phyloP scores from a whole-genome alignment of 1,140 invertebrate species.

The Drosophila sp. region DNA sequence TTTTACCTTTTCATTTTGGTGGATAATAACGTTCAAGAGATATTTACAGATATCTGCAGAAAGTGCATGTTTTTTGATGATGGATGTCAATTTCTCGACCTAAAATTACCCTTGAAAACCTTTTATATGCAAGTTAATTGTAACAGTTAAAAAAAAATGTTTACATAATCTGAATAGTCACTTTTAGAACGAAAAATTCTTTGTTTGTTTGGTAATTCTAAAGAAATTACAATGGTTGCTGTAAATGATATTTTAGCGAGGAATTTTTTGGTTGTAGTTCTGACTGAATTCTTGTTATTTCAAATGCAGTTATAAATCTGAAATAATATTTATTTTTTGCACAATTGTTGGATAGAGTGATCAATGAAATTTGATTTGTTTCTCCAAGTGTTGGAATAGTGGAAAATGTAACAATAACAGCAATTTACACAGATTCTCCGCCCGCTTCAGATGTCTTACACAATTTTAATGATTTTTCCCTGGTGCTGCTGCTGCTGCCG shows the following conservation, averaged over 20 bases:
- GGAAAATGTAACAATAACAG: slow-evolving; percentile 64
- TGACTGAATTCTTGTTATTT: background rate
- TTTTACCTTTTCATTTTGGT: too few relatives aligned
- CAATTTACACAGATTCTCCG: slow-evolving; percentile 62
- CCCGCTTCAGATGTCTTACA: slow-evolving; percentile 20
- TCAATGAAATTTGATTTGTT: background rate
- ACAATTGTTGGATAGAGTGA: background rate
- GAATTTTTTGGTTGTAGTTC: background rate
- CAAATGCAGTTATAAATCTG: background rate
- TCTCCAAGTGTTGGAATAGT: slow-evolving; percentile 15
- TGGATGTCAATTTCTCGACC: too few relatives aligned
- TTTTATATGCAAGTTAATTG: too few relatives aligned
- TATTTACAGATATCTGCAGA: too few relatives aligned
- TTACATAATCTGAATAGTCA: too few relatives aligned
- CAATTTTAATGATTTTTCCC: slow-evolving; percentile 18
- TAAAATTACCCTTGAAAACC: too few relatives aligned
- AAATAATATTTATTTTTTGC: background rate
- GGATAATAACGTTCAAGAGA: too few relatives aligned
- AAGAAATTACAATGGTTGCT: too few relatives aligned
- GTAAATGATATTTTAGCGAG: too few relatives aligned
- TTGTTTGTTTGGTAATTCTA: background rate
- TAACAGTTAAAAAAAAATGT: too few relatives aligned
- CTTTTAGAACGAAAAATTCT: background rate
- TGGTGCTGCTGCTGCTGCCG: slow-evolving; percentile 10
- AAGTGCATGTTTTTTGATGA: too few relatives aligned